Conservation (phyloP, 2,797 vertebrate species). For the Australoheros facetus region DNA sequence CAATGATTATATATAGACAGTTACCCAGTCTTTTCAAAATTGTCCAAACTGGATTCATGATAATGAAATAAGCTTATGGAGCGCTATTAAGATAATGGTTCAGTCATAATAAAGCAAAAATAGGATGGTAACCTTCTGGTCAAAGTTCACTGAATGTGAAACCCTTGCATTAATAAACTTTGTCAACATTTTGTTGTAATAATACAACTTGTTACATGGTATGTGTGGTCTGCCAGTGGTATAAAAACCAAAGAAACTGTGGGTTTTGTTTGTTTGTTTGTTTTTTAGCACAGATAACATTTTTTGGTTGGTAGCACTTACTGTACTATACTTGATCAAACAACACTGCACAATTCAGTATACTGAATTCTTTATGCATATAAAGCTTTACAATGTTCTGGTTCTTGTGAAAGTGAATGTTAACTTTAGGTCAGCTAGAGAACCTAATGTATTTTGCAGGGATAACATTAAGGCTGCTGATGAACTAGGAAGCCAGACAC, state of each 20-base stretch:
- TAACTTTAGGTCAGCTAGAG: conserved; percentile 1
- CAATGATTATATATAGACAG: too few species aligned
- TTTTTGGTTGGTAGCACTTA: too few species aligned
- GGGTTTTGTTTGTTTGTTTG: too few species aligned
- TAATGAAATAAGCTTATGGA: too few species aligned
- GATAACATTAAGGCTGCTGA: background rate
- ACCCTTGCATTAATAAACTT: background rate
- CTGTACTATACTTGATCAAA: too few species aligned
- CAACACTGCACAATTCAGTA: background rate
- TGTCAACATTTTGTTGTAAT: background rate
- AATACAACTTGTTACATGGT: background rate
- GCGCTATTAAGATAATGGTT: too few species aligned
- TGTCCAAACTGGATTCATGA: too few species aligned
- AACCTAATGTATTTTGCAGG: conserved; percentile 23
- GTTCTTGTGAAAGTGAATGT: conserved; percentile 16
- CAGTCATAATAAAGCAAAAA: background rate
- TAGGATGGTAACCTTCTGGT: background rate
- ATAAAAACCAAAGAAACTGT: too few species aligned
- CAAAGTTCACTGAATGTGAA: background rate
- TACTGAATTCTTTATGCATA: background rate
- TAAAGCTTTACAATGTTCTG: background rate
- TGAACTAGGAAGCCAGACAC: conserved; percentile 26
- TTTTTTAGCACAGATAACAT: too few species aligned
- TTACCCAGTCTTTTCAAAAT: too few species aligned
- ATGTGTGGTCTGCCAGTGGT: background rate